Base-by-base conservation (phyloP, 2,888 invertebrate species). In the Tachina lurida region DNA sequence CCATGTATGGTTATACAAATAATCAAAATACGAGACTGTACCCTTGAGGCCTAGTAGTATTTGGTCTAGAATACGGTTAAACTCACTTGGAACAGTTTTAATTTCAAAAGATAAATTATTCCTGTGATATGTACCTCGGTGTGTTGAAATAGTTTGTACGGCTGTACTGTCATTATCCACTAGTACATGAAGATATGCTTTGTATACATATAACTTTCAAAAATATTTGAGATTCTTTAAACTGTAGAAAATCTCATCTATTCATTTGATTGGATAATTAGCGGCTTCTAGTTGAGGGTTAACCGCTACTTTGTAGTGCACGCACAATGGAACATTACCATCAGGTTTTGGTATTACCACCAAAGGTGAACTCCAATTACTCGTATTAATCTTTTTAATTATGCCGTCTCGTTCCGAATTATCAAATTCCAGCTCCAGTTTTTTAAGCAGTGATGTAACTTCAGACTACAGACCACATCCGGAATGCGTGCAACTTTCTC, bases 1-100 rank as follows among this genome's bases (percentile, higher is more conserved):
- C 56, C 56, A 49, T 49, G n/a, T 3, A 49, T 49, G 12, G n/a
- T 49, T 1, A 49, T 13, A n/a, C n/a, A n/a, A n/a, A 15, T 49
- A 15, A 49, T 49, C 47, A 49, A 49, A 49, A 15, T 49, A 49
- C 5, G 47, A 58, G 2, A 68, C 45, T n/a, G 78, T 84, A 39
- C 76, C 76, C n/a, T 77, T 49, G 49, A 83, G 13, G 10, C 31
- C 49, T 65, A 56, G 68, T 12, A 78, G 54, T 60, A 84, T 79
- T 74, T 84, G 68, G n/a, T 84, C 52, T 12, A 78, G n/a, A 62
- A 84, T 84, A 13, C 56, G 67, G 12, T 77, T 67, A 19, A 76
- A 65, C 13, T 76, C 75, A 10, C 63, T 63, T 10, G 63, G 75
- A 19, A 52, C 74, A 3, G 74, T 71, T 45, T 71, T 73, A 3